Percentiles rank a stretch among this genome's conserved stretches.
Evolutionary conservation across 2,888 invertebrate species (phyloP).

Genomic region (Atrina japonica): DNA sequence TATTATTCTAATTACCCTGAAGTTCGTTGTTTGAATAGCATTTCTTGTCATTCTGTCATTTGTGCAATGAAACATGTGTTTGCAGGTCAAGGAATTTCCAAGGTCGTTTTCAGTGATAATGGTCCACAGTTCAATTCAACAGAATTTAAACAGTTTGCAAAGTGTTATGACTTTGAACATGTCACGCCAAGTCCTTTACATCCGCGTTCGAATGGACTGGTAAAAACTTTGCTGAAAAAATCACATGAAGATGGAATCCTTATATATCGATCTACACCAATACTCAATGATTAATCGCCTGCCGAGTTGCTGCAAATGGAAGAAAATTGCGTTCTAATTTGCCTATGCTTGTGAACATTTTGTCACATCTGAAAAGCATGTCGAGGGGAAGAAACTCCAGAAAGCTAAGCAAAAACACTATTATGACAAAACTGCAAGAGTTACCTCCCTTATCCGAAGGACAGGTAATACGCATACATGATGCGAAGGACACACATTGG

Average conservation of each 20-base stretch:
- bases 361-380: background rate
- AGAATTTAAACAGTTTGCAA: too few relatives aligned
- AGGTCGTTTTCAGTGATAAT: too few relatives aligned
- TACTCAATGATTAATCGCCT: conserved; percentile 14
- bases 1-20: too few relatives aligned
- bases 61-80: too few relatives aligned
- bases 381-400: background rate
- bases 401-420: conserved; percentile 10
- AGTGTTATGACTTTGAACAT: too few relatives aligned
- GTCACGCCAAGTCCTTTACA: too few relatives aligned
- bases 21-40: too few relatives aligned
- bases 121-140: too few relatives aligned
- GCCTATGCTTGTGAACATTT: background rate
- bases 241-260: conserved; percentile 5
- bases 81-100: too few relatives aligned
- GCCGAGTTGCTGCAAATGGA: conserved; percentile 21
- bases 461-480: conserved; percentile 13
- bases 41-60: too few relatives aligned
- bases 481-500: conserved; percentile 3
- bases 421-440: conserved; percentile 5
- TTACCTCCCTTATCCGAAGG: background rate
- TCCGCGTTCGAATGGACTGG: too few relatives aligned
- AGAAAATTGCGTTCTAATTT: conserved; percentile 7
- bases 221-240: conserved; percentile 15
- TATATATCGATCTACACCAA: conserved; percentile 13